phyloP scores from a whole-genome alignment of 53 echinoderm and acorn worm genomes.

The Echinometra lucunter region DNA sequence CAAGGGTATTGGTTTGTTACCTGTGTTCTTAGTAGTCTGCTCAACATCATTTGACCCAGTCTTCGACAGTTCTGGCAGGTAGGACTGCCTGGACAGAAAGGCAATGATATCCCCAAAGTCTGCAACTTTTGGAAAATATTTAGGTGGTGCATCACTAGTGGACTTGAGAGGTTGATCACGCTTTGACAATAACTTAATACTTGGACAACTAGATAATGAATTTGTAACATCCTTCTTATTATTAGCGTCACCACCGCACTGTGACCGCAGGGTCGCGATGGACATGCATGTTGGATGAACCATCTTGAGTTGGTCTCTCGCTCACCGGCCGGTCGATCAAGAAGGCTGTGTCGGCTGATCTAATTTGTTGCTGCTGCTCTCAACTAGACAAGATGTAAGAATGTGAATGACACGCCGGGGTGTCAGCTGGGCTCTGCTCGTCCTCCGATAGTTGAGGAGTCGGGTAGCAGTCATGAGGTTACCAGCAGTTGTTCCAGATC shows the following conservation, averaged over 20 bases:
- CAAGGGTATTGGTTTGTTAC: constrained; percentile 15
- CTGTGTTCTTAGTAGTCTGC: neutral
- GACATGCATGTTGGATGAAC: constrained; percentile 63
- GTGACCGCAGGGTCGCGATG: constrained; percentile 69
- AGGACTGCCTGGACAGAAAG: constrained; percentile 49
- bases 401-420: constrained; percentile 60
- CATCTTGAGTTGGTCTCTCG: constrained; percentile 57
- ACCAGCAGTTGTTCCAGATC: constrained; percentile 40
- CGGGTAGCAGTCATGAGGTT: constrained; percentile 37
- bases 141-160: constrained; percentile 7
- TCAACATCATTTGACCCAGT: constrained; percentile 30
- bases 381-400: neutral
- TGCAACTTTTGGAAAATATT: constrained; percentile 67
- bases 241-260: constrained; percentile 56
- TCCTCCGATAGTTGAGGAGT: constrained; percentile 41
- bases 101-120: constrained; percentile 70
- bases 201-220: constrained; percentile 65
- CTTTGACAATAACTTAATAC: constrained; percentile 69
- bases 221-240: constrained; percentile 66
- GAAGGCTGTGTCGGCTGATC: constrained; percentile 44
- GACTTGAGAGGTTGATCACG: constrained; percentile 58
- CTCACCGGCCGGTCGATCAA: constrained; percentile 46
- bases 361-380: constrained; percentile 59
- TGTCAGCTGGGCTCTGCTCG: constrained; percentile 36
- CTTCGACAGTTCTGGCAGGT: constrained; percentile 61